A percentile compares a stretch with the other conserved stretches of the same genome.
phyloP scores from a whole-genome alignment of 1,140 invertebrate species.

The Ptiloglossa arizonensis region DNA sequence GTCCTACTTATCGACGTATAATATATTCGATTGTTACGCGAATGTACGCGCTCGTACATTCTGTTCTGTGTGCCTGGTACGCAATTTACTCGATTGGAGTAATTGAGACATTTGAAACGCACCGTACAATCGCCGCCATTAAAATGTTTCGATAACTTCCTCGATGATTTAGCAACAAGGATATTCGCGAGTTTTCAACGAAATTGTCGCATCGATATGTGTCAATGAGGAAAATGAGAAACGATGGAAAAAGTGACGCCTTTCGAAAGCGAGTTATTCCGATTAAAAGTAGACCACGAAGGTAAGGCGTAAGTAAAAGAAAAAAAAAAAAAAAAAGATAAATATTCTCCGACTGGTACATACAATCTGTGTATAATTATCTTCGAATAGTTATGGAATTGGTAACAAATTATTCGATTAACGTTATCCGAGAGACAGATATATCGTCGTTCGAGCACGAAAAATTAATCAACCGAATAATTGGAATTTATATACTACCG shows the following conservation, averaged over 20 bases:
- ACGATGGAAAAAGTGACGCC: not conserved
- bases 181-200: too few species aligned
- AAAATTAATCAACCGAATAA: too few species aligned
- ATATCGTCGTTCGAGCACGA: too few species aligned
- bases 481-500: too few species aligned
- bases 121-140: not conserved
- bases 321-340: too few species aligned
- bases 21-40: slow-evolving; percentile 19
- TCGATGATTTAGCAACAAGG: not conserved
- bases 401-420: too few species aligned
- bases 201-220: not conserved
- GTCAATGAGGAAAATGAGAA: not conserved
- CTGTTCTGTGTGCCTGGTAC: not conserved
- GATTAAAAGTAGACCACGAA: not conserved
- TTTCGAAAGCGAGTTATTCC: not conserved
- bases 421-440: too few species aligned
- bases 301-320: not conserved
- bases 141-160: not conserved
- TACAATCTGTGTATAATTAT: too few species aligned
- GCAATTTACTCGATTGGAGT: slow-evolving; percentile 8
- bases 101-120: not conserved
- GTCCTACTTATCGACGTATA: slow-evolving; percentile 40
- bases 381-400: too few species aligned
- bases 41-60: not conserved
- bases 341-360: not conserved